Percentiles rank a stretch among this genome's conserved stretches.
phyloP scores from a whole-genome alignment of 2,888 invertebrate genomes.

The Drosophila atripex region DNA sequence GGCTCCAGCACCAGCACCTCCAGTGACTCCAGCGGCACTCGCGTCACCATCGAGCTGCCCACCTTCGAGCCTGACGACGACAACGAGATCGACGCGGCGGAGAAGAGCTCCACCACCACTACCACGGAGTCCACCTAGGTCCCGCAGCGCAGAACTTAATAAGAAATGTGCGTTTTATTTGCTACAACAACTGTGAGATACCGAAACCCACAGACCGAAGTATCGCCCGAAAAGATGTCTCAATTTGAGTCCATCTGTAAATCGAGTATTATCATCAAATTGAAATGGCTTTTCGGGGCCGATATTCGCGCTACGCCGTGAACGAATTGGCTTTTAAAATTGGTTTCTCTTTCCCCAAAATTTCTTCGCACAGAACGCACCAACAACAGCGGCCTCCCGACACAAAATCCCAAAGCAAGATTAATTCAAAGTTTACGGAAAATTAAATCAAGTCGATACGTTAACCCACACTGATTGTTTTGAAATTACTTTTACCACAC shows the following conservation, averaged over 20 bases:
- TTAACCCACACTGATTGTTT: constrained; percentile 36
- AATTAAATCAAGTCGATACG: constrained; percentile 39
- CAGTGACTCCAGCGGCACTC: constrained; percentile 81
- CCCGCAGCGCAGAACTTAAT: constrained; percentile 11
- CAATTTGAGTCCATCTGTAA: constrained; percentile 14
- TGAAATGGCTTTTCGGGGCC: background rate
- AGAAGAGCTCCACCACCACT: constrained; percentile 33
- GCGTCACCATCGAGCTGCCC: constrained; percentile 87
- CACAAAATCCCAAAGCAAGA: constrained; percentile 9
- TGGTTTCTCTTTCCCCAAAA: constrained; percentile 34
- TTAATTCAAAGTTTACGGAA: constrained; percentile 8
- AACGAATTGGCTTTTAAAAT: constrained; percentile 53
- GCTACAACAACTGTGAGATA: constrained; percentile 66
- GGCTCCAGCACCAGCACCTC: constrained; percentile 61
- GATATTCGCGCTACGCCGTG: background rate
- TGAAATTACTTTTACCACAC: constrained; percentile 38
- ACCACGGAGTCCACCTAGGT: constrained; percentile 43
- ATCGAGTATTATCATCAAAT: background rate
- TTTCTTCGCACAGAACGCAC: constrained; percentile 25
- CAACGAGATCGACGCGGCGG: constrained; percentile 84
- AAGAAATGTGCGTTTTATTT: constrained; percentile 62
- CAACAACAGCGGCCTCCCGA: constrained; percentile 29
- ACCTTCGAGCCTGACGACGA: constrained; percentile 88
- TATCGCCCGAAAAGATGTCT: constrained; percentile 16
- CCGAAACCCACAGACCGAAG: constrained; percentile 10